Percentiles rank a stretch among this genome's conserved stretches.
Evolutionary conservation across 1,140 invertebrate species (phyloP).

Genomic region (Euborellia annulipes): DNA sequence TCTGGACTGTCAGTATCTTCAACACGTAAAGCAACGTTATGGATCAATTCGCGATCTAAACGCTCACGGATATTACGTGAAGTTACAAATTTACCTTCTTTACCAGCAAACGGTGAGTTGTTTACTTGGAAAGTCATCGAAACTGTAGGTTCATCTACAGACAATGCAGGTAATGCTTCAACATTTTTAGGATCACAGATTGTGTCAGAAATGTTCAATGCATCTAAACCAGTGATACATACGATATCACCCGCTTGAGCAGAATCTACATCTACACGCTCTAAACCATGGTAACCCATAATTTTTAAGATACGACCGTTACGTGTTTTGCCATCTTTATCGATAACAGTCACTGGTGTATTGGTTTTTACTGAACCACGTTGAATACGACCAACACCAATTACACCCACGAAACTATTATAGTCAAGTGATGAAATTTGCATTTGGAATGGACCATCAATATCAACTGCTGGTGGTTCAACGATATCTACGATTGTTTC

Average conservation of each 20-base stretch:
- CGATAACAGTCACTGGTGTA: slow-evolving; percentile 7
- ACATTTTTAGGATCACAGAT: slow-evolving; percentile 7
- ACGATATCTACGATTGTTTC: slow-evolving; percentile 13
- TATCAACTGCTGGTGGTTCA: slow-evolving; percentile 11
- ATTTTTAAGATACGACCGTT: slow-evolving; percentile 7
- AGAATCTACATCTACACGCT: slow-evolving; percentile 7
- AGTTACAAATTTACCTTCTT: slow-evolving; percentile 15
- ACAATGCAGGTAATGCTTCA: slow-evolving; percentile 4
- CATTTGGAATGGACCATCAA: slow-evolving; percentile 17
- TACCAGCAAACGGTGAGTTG: slow-evolving; percentile 14
- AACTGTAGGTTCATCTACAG: slow-evolving; percentile 14
- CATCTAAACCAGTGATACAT: slow-evolving; percentile 10
- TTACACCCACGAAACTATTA: slow-evolving; percentile 12
- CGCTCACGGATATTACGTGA: slow-evolving; percentile 10
- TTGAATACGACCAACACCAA: slow-evolving; percentile 7
- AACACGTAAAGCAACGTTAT: slow-evolving; percentile 5
- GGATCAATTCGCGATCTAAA: slow-evolving; percentile 7
- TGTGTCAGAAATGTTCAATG: slow-evolving; percentile 14
- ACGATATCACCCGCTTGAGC: slow-evolving; percentile 17
- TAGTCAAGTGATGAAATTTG: slow-evolving; percentile 15
- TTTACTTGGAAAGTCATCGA: slow-evolving; percentile 13
- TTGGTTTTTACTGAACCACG: slow-evolving; percentile 5
- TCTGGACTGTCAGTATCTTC: slow-evolving; percentile 5
- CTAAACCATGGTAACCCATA: slow-evolving; percentile 10
- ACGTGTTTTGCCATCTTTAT: slow-evolving; percentile 11